Evolutionary conservation across 2,797 vertebrate species (phyloP).

Genomic region (Lophotriccus pileatus): DNA sequence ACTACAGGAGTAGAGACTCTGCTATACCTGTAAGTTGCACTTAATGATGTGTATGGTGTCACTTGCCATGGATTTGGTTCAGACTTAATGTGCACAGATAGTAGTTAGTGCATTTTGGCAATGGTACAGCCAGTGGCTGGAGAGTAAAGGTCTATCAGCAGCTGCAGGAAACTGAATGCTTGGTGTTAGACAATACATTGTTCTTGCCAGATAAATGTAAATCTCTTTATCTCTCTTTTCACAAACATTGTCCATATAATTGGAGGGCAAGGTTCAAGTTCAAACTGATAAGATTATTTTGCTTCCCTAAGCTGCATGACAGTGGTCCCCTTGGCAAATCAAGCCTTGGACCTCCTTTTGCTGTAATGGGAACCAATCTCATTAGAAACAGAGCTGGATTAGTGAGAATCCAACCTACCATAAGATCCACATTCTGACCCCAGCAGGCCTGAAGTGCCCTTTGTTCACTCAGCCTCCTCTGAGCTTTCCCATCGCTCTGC

Average conservation of each 20-base stretch:
- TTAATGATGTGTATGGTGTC: neutral
- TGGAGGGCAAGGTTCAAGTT: slow-evolving; percentile 46
- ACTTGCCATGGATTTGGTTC: neutral
- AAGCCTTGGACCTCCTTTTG: neutral
- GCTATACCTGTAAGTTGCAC: neutral
- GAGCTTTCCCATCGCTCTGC: neutral
- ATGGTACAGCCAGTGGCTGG: neutral
- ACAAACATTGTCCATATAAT: slow-evolving; percentile 1
- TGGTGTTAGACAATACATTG: neutral
- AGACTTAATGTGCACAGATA: neutral
- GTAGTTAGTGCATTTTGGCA: neutral
- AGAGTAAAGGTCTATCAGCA: neutral
- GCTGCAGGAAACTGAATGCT: neutral
- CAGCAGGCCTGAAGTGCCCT: slow-evolving; percentile 33
- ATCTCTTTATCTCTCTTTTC: slow-evolving; percentile 22
- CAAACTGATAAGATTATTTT: slow-evolving; percentile 54
- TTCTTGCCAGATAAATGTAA: neutral
- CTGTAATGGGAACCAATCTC: slow-evolving; percentile 50
- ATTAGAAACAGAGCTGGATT: slow-evolving; percentile 58
- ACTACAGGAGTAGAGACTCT: neutral
- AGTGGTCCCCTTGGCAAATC: slow-evolving; percentile 27
- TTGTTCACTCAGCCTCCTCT: slow-evolving; percentile 29
- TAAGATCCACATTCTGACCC: slow-evolving; percentile 3
- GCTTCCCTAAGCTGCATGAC: neutral
- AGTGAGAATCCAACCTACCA: neutral